Percentiles rank a stretch among this genome's conserved stretches.
These are phyloP conservation scores for Leucophora obtusa DNA, from an alignment of 2,888 invertebrate genomes.

Conservation along the genomic window DNA sequence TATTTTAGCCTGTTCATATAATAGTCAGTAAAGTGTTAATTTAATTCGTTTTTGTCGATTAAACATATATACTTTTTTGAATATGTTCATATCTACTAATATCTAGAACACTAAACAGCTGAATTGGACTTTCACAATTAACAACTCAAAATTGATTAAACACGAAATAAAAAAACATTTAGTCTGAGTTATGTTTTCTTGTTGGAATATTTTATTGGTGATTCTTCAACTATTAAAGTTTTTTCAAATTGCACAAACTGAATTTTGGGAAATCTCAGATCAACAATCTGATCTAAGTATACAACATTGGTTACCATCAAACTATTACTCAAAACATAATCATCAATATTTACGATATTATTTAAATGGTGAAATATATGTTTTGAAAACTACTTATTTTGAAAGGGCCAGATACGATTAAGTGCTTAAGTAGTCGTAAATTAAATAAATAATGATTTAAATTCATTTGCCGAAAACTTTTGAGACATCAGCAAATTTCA, in stretches of 20 bases:
- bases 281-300: conserved; percentile 5
- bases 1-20: no score
- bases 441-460: neutral
- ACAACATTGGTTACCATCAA: conserved; percentile 52
- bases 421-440: neutral
- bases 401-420: conserved; percentile 50
- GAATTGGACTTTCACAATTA: neutral
- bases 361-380: conserved; percentile 31
- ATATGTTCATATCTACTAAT: neutral
- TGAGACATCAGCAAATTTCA: neutral
- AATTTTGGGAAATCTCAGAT: conserved; percentile 40
- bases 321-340: conserved; percentile 56
- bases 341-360: conserved; percentile 52
- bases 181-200: conserved; percentile 13
- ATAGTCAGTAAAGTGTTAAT: no score
- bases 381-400: conserved; percentile 27
- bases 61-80: no score
- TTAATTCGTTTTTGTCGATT: no score
- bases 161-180: neutral
- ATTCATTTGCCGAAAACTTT: no score
- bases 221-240: neutral
- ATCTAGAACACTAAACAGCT: neutral
- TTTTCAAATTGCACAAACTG: neutral
- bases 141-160: neutral
- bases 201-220: neutral